A percentile compares a stretch with the other conserved stretches of the same genome.
These are phyloP conservation scores for Diplolepis rosae DNA, from an alignment of 2,888 invertebrate genomes.

Conservation along the genomic window DNA sequence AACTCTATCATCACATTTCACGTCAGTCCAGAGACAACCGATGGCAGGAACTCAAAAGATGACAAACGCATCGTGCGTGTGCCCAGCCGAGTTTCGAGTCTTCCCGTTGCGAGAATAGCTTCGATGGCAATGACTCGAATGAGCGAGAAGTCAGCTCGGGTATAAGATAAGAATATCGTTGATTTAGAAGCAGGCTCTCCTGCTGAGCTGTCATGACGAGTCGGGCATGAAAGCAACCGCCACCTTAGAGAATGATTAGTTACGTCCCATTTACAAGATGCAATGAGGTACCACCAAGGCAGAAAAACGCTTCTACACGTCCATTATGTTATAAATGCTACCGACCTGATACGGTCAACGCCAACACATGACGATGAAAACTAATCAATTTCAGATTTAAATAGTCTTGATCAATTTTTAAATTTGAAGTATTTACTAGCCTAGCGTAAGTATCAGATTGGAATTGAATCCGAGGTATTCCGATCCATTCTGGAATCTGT, in stretches of 20 bases:
- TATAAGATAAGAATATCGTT: slow-evolving; percentile 29
- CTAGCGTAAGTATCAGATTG: too few species aligned
- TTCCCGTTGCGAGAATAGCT: background rate
- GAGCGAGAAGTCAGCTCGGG: slow-evolving; percentile 16
- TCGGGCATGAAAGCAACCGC: slow-evolving; percentile 41
- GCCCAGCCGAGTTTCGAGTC: slow-evolving; percentile 11
- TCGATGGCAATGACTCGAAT: slow-evolving; percentile 8
- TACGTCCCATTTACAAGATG: slow-evolving; percentile 48
- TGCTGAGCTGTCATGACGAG: slow-evolving; percentile 49
- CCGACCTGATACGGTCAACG: slow-evolving; percentile 4
- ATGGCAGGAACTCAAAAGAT: slow-evolving; percentile 13
- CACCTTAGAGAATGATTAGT: slow-evolving; percentile 50
- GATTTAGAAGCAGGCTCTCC: slow-evolving; percentile 32
- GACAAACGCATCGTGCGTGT: slow-evolving; percentile 26
- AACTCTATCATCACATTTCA: slow-evolving; percentile 6
- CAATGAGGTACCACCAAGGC: slow-evolving; percentile 37
- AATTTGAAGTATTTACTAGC: too few species aligned
- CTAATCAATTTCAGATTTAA: too few species aligned
- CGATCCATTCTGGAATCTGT: too few species aligned
- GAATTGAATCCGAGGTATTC: too few species aligned
- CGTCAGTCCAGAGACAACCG: slow-evolving; percentile 1
- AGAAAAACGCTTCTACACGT: slow-evolving; percentile 18
- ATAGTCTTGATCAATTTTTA: too few species aligned
- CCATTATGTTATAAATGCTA: slow-evolving; percentile 17
- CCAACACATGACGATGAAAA: background rate